Base-by-base conservation (phyloP, 1,140 invertebrate species). In the Drosophila sucinea region DNA sequence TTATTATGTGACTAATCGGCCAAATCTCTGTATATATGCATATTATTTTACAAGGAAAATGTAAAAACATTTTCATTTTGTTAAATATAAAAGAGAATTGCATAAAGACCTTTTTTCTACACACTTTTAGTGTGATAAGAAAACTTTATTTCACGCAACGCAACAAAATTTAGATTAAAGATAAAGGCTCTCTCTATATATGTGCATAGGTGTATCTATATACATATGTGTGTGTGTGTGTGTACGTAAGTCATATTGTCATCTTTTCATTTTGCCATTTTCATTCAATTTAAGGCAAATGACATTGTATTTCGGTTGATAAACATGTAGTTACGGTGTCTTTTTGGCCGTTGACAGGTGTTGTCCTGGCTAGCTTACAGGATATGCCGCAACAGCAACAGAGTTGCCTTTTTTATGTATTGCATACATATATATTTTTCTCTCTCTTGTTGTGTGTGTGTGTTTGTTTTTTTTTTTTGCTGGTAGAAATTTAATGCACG, bases 401-500 rank as follows among this genome's bases (percentile, higher is more conserved):
- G 44, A 27, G 44, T 51, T 51, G 25, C 23, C 23, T 7, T 51
- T 51, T 47, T 47, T 10, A 38, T 38, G 8, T 2, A 38, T 38
- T 51, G 23, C n/a, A 51, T 27, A 27, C 27, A 27, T 7, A 5
- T 51, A 27, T 27, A 47, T 47, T 1, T 47, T 1, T 51, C 10
- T 23, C 23, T 27, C 25, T 51, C 25, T 51, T 7, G 2, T 3
- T 40, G 1, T 11, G 4, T 40, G 8, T 40, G 3, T n/a, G 4
- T 17, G 11, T 29, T 30, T 27, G 4, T 29, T 8, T 55, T 1
- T 29, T 57, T 23, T 33, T 23, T 35, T 33, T 57, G 73, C 55
- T 62, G 75, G 71, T 74, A 54, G 65, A 64, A 70, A 67, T 74
- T 77, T 74, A 77, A 77, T 77, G 67, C 75, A 77, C 67, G 75